These are phyloP conservation scores for Tiaroga cobitis DNA, from an alignment of 2,797 vertebrate genomes.

Conservation along the genomic window DNA sequence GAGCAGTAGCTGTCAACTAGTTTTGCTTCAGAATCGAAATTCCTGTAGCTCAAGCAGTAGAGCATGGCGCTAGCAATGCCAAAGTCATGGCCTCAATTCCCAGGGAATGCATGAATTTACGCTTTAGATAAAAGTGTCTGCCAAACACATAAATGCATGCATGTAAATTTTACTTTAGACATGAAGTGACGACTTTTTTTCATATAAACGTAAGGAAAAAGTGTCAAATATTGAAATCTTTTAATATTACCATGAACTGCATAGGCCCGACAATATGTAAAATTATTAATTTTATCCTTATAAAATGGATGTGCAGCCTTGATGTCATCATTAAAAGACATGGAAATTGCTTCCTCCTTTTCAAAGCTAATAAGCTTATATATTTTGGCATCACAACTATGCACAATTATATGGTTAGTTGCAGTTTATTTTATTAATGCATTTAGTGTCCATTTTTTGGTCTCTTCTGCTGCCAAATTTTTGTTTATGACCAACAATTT, in stretches of 20 bases:
- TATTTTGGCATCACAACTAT: not conserved
- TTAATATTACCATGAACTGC: constrained; percentile 8
- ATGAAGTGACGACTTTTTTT: not conserved
- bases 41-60: constrained; percentile 1
- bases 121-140: not conserved
- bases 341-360: not conserved
- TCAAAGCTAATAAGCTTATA: not conserved
- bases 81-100: not conserved
- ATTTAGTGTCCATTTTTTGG: not conserved
- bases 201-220: not conserved
- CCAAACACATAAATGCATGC: not conserved
- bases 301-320: not conserved
- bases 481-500: not conserved
- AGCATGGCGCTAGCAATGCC: not conserved
- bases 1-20: not conserved
- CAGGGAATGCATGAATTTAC: constrained; percentile 1
- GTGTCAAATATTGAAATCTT: not conserved
- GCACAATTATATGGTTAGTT: not conserved
- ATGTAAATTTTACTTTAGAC: not conserved
- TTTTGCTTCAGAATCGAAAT: not conserved
- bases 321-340: not conserved
- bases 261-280: not conserved
- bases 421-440: not conserved
- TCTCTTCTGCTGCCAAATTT: not conserved
- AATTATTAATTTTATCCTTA: not conserved